Evolutionary conservation across 2,888 invertebrate species (phyloP).

Genomic region (Synergus umbraculus): DNA sequence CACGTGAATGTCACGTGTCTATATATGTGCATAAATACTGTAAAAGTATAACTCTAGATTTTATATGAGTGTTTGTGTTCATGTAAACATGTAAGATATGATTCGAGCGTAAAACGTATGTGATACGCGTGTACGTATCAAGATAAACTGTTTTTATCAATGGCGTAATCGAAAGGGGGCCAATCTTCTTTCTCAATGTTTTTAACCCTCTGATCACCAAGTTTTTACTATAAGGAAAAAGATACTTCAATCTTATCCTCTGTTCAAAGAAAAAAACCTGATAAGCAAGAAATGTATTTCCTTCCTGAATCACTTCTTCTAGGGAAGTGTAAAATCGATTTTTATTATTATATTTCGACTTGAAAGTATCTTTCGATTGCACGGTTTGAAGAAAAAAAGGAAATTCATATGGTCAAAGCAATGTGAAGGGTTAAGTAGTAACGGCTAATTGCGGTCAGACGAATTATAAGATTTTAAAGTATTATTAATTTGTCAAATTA

Average conservation of each 20-base stretch:
- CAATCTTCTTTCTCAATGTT: background rate
- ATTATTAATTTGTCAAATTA: background rate
- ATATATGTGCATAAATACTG: constrained; percentile 40
- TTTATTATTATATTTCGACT: background rate
- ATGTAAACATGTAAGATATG: constrained; percentile 19
- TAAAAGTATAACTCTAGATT: constrained; percentile 1
- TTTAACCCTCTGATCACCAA: background rate
- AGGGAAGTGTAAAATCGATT: background rate
- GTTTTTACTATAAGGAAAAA: background rate
- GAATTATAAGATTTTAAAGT: background rate
- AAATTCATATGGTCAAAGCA: background rate
- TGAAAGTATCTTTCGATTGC: too few relatives aligned
- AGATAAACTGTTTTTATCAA: constrained; percentile 36
- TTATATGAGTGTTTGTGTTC: constrained; percentile 3
- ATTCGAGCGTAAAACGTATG: background rate
- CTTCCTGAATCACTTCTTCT: background rate
- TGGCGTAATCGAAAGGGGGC: background rate
- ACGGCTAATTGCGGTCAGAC: background rate
- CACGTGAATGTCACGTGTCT: constrained; percentile 50
- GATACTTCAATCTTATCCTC: background rate
- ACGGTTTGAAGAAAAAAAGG: too few relatives aligned
- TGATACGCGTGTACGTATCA: constrained; percentile 2
- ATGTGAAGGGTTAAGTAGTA: background rate
- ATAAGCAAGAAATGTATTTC: background rate
- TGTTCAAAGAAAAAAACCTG: background rate